These are phyloP conservation scores for Sebastes oblongus DNA, from an alignment of 2,797 vertebrate species.

Conservation along the genomic window DNA sequence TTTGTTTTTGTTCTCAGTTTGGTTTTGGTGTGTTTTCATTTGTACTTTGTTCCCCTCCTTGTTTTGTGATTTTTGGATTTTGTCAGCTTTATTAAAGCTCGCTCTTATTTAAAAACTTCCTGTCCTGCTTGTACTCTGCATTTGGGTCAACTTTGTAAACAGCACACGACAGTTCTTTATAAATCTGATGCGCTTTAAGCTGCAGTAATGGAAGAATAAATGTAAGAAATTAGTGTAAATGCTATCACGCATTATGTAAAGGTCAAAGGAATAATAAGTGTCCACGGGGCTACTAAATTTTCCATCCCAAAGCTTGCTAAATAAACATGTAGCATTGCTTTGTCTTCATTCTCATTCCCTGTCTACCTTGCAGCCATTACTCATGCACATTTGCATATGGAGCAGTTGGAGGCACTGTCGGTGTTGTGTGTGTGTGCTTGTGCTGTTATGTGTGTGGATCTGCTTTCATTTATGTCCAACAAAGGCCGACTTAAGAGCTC, in stretches of 20 bases:
- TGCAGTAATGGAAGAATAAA: conserved; percentile 21
- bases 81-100: too few species aligned
- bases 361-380: conserved; percentile 43
- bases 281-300: conserved; percentile 6
- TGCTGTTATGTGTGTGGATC: conserved; percentile 2
- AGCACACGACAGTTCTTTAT: too few species aligned
- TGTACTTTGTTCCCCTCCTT: too few species aligned
- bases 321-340: conserved; percentile 36
- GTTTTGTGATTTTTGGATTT: too few species aligned
- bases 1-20: too few species aligned
- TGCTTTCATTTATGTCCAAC: conserved; percentile 63
- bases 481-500: conserved; percentile 66
- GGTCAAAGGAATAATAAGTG: conserved; percentile 34
- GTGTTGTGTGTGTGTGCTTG: background rate
- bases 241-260: conserved; percentile 27
- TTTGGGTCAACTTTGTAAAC: too few species aligned
- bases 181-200: background rate
- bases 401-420: conserved; percentile 22
- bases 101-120: too few species aligned
- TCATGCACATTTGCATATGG: conserved; percentile 49
- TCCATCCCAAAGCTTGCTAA: conserved; percentile 33
- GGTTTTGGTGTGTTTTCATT: too few species aligned
- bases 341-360: conserved; percentile 44
- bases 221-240: conserved; percentile 30
- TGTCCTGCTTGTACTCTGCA: too few species aligned